Evolutionary conservation across 1,140 invertebrate genomes (phyloP).

Genomic region (Calycopis cecrops): DNA sequence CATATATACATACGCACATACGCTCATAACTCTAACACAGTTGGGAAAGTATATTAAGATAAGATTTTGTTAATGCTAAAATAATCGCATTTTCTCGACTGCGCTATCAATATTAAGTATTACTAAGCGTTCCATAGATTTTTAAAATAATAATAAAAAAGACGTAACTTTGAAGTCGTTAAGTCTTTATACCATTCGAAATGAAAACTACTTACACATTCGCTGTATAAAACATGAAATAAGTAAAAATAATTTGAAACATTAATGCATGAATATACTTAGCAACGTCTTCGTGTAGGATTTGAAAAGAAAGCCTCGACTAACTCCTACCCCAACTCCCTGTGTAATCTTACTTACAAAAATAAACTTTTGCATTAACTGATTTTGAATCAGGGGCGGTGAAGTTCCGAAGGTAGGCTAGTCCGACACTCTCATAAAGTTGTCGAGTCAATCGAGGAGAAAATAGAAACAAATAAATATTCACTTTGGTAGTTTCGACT

Average conservation of each 20-base stretch:
- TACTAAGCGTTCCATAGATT: too few species aligned
- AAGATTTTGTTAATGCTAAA: too few species aligned
- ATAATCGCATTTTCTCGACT: too few species aligned
- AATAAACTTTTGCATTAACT: constrained; percentile 77
- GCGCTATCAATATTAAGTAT: too few species aligned
- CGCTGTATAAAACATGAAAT: constrained; percentile 1
- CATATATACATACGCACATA: too few species aligned
- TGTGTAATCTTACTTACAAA: constrained; percentile 76
- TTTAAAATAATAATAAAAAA: too few species aligned
- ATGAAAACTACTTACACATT: too few species aligned
- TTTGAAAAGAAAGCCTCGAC: constrained; percentile 66
- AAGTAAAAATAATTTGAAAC: constrained; percentile 56
- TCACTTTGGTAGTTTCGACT: constrained; percentile 67
- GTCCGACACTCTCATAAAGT: constrained; percentile 44
- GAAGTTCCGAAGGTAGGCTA: constrained; percentile 58
- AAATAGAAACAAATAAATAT: constrained; percentile 72
- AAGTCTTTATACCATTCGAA: too few species aligned
- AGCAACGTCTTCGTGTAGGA: constrained; percentile 57
- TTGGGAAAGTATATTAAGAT: too few species aligned
- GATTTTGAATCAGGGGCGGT: constrained; percentile 66
- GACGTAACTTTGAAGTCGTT: too few species aligned
- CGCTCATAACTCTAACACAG: too few species aligned
- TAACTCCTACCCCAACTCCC: constrained; percentile 60
- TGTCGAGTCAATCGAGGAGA: constrained; percentile 59
- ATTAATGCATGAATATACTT: constrained; percentile 61